These are phyloP conservation scores for Nannospalax galili DNA, from an alignment of 2,113 vertebrate genomes.

Conservation along the genomic window DNA sequence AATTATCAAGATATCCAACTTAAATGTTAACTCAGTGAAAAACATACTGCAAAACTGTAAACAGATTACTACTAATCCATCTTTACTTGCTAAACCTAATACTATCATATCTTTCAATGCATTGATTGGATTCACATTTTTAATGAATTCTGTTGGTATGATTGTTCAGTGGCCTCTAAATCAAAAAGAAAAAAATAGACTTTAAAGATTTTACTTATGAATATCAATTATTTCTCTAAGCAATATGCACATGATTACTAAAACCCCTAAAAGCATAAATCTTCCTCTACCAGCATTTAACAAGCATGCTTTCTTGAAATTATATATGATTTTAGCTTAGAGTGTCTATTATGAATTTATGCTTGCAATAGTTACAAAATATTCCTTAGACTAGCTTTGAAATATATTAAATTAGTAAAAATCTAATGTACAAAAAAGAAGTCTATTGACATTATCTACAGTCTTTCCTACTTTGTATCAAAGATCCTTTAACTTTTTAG, in stretches of 20 bases:
- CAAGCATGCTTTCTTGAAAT: slow-evolving; percentile 2
- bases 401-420: background rate
- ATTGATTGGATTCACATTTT: background rate
- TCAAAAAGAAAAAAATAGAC: background rate
- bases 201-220: background rate
- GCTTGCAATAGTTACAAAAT: background rate
- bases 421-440: background rate
- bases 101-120: background rate
- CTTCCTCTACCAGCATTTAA: background rate
- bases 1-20: background rate
- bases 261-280: background rate
- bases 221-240: background rate
- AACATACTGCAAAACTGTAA: background rate
- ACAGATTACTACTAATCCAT: background rate
- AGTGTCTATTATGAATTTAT: background rate
- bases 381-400: background rate
- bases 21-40: background rate
- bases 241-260: background rate
- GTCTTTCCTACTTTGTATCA: background rate
- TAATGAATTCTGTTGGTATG: background rate
- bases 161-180: background rate
- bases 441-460: background rate
- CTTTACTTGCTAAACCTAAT: background rate
- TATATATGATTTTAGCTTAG: too few species aligned
- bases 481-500: background rate